A percentile compares a stretch with the other conserved stretches of the same genome.
Evolutionary conservation across 1,140 invertebrate species (phyloP).

Genomic region (Berghia stephanieae): DNA sequence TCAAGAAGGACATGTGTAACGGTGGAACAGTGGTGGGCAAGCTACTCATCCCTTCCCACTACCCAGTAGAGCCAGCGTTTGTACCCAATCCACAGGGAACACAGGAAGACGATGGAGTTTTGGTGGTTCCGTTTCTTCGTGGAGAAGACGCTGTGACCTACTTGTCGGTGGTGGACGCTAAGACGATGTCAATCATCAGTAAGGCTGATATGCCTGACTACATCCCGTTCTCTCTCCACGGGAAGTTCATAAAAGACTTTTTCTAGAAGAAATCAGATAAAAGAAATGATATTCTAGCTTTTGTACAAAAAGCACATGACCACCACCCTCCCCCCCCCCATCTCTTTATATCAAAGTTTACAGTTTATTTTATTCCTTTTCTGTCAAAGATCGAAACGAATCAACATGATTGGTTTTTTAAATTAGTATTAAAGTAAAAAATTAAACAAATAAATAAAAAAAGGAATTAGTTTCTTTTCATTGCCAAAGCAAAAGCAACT

Average conservation of each 20-base stretch:
- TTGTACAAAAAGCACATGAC: too few relatives aligned
- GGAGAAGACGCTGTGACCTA: constrained; percentile 42
- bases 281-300: too few relatives aligned
- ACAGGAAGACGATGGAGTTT: constrained; percentile 54
- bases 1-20: constrained; percentile 57
- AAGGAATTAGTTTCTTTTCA: too few relatives aligned
- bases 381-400: too few relatives aligned
- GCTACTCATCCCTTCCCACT: constrained; percentile 44
- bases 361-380: too few relatives aligned
- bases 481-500: too few relatives aligned
- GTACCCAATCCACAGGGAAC: constrained; percentile 38
- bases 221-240: constrained; percentile 56
- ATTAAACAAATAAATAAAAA: too few relatives aligned
- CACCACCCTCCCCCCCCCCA: too few relatives aligned
- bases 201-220: constrained; percentile 45
- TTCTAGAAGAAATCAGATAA: too few relatives aligned
- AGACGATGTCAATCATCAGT: constrained; percentile 43
- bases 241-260: constrained; percentile 49
- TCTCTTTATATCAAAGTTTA: too few relatives aligned
- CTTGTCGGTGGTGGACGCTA: constrained; percentile 50
- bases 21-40: constrained; percentile 39
- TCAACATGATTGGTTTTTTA: too few relatives aligned
- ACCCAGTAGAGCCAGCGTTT: constrained; percentile 54
- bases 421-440: too few relatives aligned
- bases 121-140: constrained; percentile 51